Evolutionary conservation across 2,113 vertebrate species (phyloP).

Genomic region (Nasalis larvatus): DNA sequence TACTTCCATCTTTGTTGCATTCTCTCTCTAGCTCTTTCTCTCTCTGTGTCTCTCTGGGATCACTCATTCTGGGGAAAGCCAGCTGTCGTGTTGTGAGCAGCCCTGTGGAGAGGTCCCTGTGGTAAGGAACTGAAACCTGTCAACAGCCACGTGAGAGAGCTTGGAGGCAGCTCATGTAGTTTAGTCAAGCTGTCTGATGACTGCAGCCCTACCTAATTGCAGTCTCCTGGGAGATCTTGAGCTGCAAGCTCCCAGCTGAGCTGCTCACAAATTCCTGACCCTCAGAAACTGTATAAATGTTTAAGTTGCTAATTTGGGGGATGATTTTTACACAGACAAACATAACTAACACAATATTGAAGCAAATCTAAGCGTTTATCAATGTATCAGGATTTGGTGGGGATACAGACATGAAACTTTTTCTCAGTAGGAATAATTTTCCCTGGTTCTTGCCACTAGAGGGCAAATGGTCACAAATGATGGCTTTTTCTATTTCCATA

Average conservation of each 20-base stretch:
- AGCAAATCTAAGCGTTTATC: neutral
- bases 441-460: slow-evolving; percentile 61
- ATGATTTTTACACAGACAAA: neutral
- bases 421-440: neutral
- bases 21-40: neutral
- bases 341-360: neutral
- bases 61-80: neutral
- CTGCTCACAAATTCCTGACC: neutral
- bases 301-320: neutral
- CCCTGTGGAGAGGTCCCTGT: neutral
- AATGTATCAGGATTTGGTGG: slow-evolving; percentile 13
- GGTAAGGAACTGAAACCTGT: neutral
- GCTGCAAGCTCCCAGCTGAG: neutral
- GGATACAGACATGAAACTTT: neutral
- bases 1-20: neutral
- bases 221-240: neutral
- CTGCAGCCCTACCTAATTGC: neutral
- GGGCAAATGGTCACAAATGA: slow-evolving; percentile 56
- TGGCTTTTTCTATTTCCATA: neutral
- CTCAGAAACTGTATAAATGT: neutral
- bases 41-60: no score
- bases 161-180: no score
- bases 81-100: neutral
- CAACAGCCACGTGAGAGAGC: neutral
- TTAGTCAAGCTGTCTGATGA: neutral